Evolutionary conservation across 2,113 vertebrate species (phyloP).

Genomic region (Tiliqua scincoides): DNA sequence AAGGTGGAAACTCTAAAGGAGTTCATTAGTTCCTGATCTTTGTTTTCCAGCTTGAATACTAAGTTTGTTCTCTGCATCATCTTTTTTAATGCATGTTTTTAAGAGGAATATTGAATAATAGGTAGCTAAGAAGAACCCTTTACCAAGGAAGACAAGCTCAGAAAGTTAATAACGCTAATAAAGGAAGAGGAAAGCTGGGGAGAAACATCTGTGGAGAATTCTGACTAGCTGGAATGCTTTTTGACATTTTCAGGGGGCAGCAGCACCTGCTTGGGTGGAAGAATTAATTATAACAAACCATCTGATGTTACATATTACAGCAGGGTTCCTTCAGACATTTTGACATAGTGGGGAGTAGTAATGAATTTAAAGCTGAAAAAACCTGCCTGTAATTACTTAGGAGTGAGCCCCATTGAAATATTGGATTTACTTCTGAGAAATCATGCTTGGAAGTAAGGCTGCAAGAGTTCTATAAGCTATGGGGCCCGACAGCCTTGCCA

Average conservation of each 20-base stretch:
- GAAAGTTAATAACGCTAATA: slow-evolving; percentile 15
- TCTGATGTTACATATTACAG: not conserved
- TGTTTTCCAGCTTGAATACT: slow-evolving; percentile 16
- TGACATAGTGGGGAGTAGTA: not conserved
- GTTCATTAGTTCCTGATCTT: slow-evolving; percentile 22
- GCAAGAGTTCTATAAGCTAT: not conserved
- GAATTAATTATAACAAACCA: slow-evolving; percentile 31
- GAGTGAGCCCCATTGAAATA: not conserved
- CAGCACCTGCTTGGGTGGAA: slow-evolving; percentile 2
- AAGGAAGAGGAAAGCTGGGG: not conserved
- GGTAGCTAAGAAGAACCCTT: not conserved
- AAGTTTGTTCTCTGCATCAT: slow-evolving; percentile 1
- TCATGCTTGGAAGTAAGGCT: not conserved
- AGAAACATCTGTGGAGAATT: slow-evolving; percentile 16
- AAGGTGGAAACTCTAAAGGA: not conserved
- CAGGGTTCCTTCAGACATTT: slow-evolving; percentile 7
- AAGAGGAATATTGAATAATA: slow-evolving; percentile 4
- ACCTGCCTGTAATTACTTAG: not conserved
- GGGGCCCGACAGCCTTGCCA: not conserved
- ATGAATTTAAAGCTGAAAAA: not conserved
- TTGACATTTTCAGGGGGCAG: slow-evolving; percentile 19
- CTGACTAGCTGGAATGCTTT: slow-evolving; percentile 9
- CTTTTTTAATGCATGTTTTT: slow-evolving; percentile 5
- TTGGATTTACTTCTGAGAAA: not conserved
- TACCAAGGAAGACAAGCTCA: not conserved